phyloP scores from a whole-genome alignment of 2,113 vertebrate species.

The Menura novaehollandiae region DNA sequence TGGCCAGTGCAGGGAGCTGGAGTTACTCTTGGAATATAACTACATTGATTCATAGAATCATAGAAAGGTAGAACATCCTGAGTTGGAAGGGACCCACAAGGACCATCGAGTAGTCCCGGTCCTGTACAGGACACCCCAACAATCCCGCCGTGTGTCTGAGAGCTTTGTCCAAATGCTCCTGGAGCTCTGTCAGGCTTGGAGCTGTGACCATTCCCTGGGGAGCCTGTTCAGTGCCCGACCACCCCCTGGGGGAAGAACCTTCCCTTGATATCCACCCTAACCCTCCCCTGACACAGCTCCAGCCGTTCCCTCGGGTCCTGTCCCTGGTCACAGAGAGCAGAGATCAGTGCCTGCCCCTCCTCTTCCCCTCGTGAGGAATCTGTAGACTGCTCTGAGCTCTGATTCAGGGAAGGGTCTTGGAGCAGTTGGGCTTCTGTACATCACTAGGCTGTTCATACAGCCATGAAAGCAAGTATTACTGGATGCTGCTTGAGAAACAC shows the following conservation, averaged over 20 bases:
- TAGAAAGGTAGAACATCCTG: neutral
- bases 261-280: no score
- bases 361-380: neutral
- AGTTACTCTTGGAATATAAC: neutral
- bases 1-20: neutral
- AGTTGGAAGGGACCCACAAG: neutral
- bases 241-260: no score
- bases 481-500: neutral
- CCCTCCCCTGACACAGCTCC: no score
- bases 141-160: no score
- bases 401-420: neutral
- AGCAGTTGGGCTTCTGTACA: neutral
- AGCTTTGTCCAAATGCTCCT: no score
- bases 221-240: no score
- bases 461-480: neutral
- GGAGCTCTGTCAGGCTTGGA: no score
- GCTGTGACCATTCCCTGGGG: no score
- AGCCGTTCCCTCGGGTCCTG: neutral
- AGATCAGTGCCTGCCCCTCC: neutral
- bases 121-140: no score
- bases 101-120: neutral
- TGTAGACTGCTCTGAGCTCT: neutral
- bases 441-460: neutral
- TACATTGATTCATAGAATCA: neutral
- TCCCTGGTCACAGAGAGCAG: neutral